Base-by-base conservation (phyloP, 2,888 invertebrate genomes). In the Cybosia mesomella region DNA sequence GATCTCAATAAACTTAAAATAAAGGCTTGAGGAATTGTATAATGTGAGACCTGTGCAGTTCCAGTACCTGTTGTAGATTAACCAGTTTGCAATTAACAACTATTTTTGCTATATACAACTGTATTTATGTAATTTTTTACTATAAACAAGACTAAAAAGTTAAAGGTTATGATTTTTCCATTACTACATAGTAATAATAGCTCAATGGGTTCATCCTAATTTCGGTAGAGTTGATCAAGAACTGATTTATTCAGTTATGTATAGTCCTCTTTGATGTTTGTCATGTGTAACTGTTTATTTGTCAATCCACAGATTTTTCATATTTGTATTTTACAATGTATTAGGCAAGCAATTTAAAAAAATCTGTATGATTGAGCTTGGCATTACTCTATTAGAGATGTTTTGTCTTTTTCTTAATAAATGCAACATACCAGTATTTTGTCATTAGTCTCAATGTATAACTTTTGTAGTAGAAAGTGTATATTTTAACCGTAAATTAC, bases 1-100 rank as follows among this genome's bases (percentile, higher is more conserved):
- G 90, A 93, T 83, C 89, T 94, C 53, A 90, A 87, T 65, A 93
- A 91, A 84, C 77, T 93, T 69, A 93, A 92, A 81, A 80, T 91
- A 71, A 87, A 90, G 76, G 90, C 90, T 79, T 93, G 79, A 87
- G 64, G 64, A 71, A 64, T 36, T 13, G 1, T 39, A 11, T 58
- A 34, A 66, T 24, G 15, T 22, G 32, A 57, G 59, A 67, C 28
- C 21, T 60, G 22, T 43, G 21, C 4, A 55, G 34, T 65, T 13
- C 34, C 22, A 43, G 13, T 55, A 75, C 49, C 34, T 63, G 2
- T 18, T 61, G 62, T 66, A 60, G 68, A 66, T 55, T 66, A 67
- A 72, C 73, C 75, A 64, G 67, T 73, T 76, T 65, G 66, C 70
- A 71, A 77, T 67, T 77, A 75, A 71, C 77, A 75, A 79, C 70